Evolutionary conservation across 2,888 invertebrate genomes (phyloP).

Genomic region (Brassicogethes aeneus): DNA sequence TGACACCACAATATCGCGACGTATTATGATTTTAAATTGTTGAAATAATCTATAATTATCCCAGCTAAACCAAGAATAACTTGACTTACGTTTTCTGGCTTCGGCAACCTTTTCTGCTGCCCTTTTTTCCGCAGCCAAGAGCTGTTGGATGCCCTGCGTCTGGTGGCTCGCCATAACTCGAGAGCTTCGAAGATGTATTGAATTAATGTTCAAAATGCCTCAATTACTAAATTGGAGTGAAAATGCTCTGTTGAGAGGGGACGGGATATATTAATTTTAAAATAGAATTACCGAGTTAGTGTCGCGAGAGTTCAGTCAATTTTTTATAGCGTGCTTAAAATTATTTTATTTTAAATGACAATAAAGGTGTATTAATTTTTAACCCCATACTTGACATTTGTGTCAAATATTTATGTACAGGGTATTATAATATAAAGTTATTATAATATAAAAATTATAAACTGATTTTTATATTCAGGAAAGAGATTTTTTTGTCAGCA

Average conservation of each 20-base stretch:
- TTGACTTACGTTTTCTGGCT: conserved; percentile 40
- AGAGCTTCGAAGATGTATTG: conserved; percentile 1
- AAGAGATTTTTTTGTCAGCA: no score
- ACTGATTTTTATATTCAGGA: no score
- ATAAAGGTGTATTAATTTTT: no score
- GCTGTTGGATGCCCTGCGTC: conserved; percentile 41
- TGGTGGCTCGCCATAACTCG: conserved; percentile 34
- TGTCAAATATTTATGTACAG: no score
- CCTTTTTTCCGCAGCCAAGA: conserved; percentile 39
- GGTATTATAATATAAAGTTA: no score
- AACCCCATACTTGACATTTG: no score
- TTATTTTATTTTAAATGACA: no score
- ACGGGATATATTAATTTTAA: conserved; percentile 13
- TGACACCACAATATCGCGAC: no score
- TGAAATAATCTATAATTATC: conserved; percentile 3
- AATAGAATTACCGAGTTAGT: conserved; percentile 17
- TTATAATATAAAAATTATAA: no score
- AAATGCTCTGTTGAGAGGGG: conserved; percentile 15
- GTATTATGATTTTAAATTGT: no score
- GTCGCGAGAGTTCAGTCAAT: no score
- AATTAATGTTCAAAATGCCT: conserved; percentile 4
- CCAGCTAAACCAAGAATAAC: conserved; percentile 8
- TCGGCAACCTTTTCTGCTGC: conserved; percentile 41
- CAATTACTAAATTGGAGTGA: conserved; percentile 20
- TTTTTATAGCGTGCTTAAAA: no score